Percentiles rank a stretch among this genome's conserved stretches.
These are phyloP conservation scores for Xenopus laevis DNA, from an alignment of 2,113 vertebrate species.

Conservation along the genomic window DNA sequence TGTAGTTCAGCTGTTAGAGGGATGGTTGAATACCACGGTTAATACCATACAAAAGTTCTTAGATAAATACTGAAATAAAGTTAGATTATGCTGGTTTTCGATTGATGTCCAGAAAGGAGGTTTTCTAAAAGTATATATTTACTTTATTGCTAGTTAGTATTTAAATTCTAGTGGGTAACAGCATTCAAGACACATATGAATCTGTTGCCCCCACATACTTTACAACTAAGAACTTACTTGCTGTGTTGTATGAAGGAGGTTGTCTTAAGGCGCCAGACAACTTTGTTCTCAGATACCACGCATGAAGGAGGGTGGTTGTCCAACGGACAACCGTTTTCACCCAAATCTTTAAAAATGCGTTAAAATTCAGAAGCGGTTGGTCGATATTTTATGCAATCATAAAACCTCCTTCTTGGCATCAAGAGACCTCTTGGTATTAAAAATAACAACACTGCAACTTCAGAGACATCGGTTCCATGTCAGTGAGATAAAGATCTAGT, in stretches of 20 bases:
- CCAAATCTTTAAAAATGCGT: constrained; percentile 58
- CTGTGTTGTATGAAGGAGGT: constrained; percentile 54
- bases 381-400: constrained; percentile 38
- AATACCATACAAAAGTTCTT: not conserved
- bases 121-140: not conserved
- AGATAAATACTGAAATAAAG: not conserved
- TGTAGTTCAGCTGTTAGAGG: no score
- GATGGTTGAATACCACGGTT: no score
- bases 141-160: not conserved
- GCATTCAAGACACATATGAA: not conserved
- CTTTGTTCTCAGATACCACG: constrained; percentile 59
- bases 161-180: not conserved
- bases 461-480: not conserved
- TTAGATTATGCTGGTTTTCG: not conserved
- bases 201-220: not conserved
- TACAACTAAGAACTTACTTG: not conserved
- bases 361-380: constrained; percentile 51
- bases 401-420: constrained; percentile 55
- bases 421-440: constrained; percentile 22
- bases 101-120: not conserved
- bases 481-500: not conserved
- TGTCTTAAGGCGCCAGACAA: constrained; percentile 51
- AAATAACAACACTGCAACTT: constrained; percentile 26
- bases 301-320: constrained; percentile 46
- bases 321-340: constrained; percentile 49